Evolutionary conservation across 1,140 invertebrate genomes (phyloP).

Genomic region (Cotesia typhae): DNA sequence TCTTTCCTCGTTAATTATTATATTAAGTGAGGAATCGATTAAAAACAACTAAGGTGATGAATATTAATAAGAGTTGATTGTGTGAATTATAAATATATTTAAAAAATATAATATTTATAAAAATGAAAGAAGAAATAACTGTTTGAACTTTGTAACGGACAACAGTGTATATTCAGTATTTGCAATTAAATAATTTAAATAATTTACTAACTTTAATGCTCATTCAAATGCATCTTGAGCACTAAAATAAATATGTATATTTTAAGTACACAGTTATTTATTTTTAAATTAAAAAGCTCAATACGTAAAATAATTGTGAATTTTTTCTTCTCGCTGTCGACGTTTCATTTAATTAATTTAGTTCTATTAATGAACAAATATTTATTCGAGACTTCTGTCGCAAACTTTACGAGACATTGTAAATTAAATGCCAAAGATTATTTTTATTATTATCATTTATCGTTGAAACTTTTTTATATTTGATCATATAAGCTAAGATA

Average conservation of each 20-base stretch:
- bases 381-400: no score
- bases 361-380: no score
- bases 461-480: no score
- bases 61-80: slow-evolving; percentile 15
- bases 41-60: slow-evolving; percentile 6
- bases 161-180: slow-evolving; percentile 22
- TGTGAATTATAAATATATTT: not conserved
- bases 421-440: no score
- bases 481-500: no score
- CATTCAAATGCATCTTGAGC: slow-evolving; percentile 1
- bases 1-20: not conserved
- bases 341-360: no score
- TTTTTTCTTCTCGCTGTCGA: no score
- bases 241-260: not conserved
- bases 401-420: no score
- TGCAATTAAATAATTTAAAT: slow-evolving; percentile 1
- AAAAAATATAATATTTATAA: not conserved
- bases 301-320: no score
- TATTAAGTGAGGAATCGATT: not conserved
- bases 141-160: slow-evolving; percentile 4
- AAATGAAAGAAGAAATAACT: not conserved
- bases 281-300: slow-evolving; percentile 1
- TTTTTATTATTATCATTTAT: no score
- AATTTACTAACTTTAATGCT: not conserved
- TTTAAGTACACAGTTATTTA: slow-evolving; percentile 2